Evolutionary conservation across 2,113 vertebrate genomes (phyloP), one percentile per base, ranked within the genome.

Genomic region (Lagenorhynchus albirostris): DNA sequence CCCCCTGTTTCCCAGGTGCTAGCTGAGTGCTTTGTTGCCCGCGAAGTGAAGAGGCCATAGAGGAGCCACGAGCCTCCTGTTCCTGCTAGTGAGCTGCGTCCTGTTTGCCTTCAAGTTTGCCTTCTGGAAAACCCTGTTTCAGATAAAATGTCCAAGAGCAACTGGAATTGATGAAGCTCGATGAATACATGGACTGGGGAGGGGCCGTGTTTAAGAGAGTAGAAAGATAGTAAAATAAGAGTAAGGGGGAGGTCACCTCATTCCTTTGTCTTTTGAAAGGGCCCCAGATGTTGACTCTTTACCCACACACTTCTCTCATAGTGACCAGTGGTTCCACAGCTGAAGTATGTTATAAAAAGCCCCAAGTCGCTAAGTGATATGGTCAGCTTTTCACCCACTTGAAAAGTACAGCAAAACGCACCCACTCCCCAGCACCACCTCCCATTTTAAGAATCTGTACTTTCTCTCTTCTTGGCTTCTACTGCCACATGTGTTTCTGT

Each of bases 81-180:
- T 79, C 0, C 4, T 97, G 8, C 20, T 97, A 0, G 0, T 62
- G 26, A 38, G 25, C 4, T 0, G 44, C 10, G 1, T 88, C 63
- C 0, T 96, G 1, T 33, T 93, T 0, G 0, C 20, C 33, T 44
- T 89, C 1, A 2, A 85, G 8, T 3, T 44, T 47, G 0, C 71
- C 17, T 5, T 41, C 36, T 85, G 90, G 38, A 95, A 70, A 62
- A 36, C 25, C 0, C 4, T 0, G 0, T 3, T 47, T 68, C 76
- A 63, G 92, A 92, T 79, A 96, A 93, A 88, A 33, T 26, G 36
- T 85, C 4, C 36, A 83, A 71, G 68, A 60, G 60, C 86, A 20
- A 44, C 13, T 70, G 38, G 12, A 50, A 73, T 33, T 68, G 26
- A 44, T 29, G 33, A 85, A 89, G n/a, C 8, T 60, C 53, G 9